Evolutionary conservation across 1,140 invertebrate genomes (phyloP).

Genomic region (Belonocnema kinseyi): DNA sequence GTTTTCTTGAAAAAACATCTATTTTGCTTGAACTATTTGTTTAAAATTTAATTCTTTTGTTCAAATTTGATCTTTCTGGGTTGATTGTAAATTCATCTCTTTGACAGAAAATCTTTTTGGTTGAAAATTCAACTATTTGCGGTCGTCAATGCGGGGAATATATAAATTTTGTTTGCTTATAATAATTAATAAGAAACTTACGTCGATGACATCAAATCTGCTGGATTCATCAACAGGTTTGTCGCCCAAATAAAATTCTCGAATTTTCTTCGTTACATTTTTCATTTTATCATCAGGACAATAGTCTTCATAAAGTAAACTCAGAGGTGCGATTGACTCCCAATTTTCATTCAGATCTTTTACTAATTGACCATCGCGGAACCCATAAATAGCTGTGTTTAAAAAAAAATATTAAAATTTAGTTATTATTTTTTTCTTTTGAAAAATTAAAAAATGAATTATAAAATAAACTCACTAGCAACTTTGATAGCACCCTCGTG

Average conservation of each 20-base stretch:
- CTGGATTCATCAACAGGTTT: conserved; percentile 73
- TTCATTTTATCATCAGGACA: conserved; percentile 65
- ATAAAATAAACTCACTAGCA: conserved; percentile 73
- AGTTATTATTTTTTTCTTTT: not conserved
- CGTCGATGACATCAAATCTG: conserved; percentile 75
- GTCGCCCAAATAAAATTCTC: conserved; percentile 78
- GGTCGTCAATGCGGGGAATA: too few species aligned
- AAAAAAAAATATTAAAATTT: conserved; percentile 18
- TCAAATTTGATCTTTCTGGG: too few species aligned
- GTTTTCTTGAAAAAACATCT: too few species aligned
- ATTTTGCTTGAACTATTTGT: too few species aligned
- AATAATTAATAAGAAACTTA: conserved; percentile 62
- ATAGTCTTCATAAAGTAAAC: conserved; percentile 79
- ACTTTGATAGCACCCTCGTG: conserved; percentile 83
- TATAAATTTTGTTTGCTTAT: too few species aligned
- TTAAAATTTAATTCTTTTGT: too few species aligned
- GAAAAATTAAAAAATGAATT: not conserved
- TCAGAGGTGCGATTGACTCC: conserved; percentile 77
- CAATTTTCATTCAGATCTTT: conserved; percentile 77
- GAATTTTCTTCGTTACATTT: conserved; percentile 76
- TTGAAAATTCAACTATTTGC: too few species aligned
- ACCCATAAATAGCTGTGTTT: conserved; percentile 59
- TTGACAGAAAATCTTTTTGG: too few species aligned
- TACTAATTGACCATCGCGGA: conserved; percentile 40
- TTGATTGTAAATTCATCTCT: too few species aligned